phyloP scores from a whole-genome alignment of 1,140 invertebrate genomes.

The Drosophila aff. region DNA sequence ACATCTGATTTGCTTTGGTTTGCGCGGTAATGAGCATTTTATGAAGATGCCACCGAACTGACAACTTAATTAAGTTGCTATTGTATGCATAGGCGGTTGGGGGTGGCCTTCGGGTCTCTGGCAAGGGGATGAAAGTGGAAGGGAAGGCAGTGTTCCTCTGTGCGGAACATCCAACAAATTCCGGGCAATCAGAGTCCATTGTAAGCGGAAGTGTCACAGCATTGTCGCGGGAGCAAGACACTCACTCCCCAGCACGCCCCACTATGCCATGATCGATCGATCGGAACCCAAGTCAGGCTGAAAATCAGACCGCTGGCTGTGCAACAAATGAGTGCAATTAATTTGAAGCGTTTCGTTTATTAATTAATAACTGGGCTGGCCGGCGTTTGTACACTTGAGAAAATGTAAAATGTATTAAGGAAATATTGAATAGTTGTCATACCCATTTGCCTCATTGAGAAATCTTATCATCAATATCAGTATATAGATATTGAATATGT shows the following conservation, averaged over 20 bases:
- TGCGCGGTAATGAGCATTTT: slow-evolving; percentile 71
- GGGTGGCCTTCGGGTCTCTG: slow-evolving; percentile 13
- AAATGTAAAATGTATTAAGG: background rate
- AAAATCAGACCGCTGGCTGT: slow-evolving; percentile 57
- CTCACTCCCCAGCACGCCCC: slow-evolving; percentile 12
- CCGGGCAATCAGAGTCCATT: slow-evolving; percentile 65
- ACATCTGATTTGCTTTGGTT: slow-evolving; percentile 68
- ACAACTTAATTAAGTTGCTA: slow-evolving; percentile 83
- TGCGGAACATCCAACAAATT: slow-evolving; percentile 27
- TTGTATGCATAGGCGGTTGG: slow-evolving; percentile 50
- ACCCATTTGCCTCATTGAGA: background rate
- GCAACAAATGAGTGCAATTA: slow-evolving; percentile 75
- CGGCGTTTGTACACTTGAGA: slow-evolving; percentile 1
- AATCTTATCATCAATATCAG: background rate
- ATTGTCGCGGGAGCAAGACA: background rate
- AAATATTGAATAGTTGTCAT: background rate
- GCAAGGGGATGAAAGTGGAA: background rate
- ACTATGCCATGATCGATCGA: slow-evolving; percentile 64
- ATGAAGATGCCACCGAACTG: slow-evolving; percentile 69
- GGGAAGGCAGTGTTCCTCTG: slow-evolving; percentile 12
- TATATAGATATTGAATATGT: background rate
- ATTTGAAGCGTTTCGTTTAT: slow-evolving; percentile 71
- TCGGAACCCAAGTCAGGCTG: slow-evolving; percentile 14
- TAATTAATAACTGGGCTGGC: slow-evolving; percentile 69
- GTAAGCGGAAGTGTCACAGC: slow-evolving; percentile 32